Conservation (phyloP, 2,113 vertebrate species). For the Cairina moschata region DNA sequence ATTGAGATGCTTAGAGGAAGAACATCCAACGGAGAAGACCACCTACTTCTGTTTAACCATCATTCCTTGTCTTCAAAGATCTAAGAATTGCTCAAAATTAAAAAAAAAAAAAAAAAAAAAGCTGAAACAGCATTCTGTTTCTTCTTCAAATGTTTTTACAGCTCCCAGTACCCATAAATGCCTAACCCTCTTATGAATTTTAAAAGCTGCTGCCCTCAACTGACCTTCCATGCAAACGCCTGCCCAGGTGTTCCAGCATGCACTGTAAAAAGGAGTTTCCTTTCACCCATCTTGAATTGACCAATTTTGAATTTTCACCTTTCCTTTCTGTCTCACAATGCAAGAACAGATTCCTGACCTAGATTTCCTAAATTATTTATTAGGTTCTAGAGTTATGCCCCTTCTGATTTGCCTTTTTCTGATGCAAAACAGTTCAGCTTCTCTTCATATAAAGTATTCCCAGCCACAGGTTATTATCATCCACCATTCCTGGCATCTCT, state of each 20-base stretch:
- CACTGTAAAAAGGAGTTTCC: not conserved
- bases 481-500: not conserved
- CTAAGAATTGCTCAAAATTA: not conserved
- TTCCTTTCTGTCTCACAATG: conserved; percentile 1
- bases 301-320: not conserved
- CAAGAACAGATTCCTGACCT: not conserved
- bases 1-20: not conserved
- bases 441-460: not conserved
- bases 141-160: not conserved
- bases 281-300: not conserved
- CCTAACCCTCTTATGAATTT: not conserved
- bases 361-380: conserved; percentile 31
- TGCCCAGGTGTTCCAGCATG: fast-evolving
- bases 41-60: not conserved
- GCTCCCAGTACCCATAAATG: not conserved
- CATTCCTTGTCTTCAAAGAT: not conserved
- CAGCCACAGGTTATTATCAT: not conserved
- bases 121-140: not conserved
- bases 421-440: not conserved
- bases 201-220: not conserved
- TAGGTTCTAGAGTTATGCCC: not conserved
- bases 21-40: not conserved
- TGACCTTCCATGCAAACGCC: not conserved
- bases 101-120: not conserved
- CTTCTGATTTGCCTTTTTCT: conserved; percentile 9